These are phyloP conservation scores for Neodiprion fabricii DNA, from an alignment of 1,140 invertebrate species.

Conservation along the genomic window DNA sequence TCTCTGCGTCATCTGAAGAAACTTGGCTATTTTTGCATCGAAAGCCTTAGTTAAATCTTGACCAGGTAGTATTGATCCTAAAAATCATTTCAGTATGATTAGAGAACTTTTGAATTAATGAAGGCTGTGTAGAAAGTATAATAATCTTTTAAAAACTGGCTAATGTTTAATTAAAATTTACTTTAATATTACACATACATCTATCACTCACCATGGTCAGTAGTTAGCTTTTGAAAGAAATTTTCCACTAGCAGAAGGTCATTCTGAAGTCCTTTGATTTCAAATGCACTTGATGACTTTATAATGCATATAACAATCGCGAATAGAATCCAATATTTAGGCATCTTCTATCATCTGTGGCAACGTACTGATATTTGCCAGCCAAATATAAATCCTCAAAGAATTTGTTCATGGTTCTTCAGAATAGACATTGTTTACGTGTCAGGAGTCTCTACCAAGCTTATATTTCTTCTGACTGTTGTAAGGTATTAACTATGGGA, in stretches of 20 bases:
- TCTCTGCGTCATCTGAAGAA: constrained; percentile 29
- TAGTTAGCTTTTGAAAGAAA: constrained; percentile 34
- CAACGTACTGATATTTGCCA: not conserved
- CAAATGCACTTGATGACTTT: not conserved
- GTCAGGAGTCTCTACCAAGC: not conserved
- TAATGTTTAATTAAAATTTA: not conserved
- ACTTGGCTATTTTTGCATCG: constrained; percentile 26
- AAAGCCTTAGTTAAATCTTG: constrained; percentile 2
- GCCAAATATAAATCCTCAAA: not conserved
- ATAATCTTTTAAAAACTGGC: not conserved
- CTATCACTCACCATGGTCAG: constrained; percentile 27
- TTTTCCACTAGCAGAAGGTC: constrained; percentile 23
- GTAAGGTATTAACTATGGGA: no score
- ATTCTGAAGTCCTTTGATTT: not conserved
- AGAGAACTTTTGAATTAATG: not conserved
- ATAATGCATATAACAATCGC: not conserved
- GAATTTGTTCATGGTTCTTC: not conserved
- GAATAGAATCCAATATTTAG: not conserved
- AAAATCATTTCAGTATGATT: not conserved
- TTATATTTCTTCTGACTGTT: not conserved
- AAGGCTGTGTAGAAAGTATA: not conserved
- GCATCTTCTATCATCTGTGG: not conserved
- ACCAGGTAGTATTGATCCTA: not conserved
- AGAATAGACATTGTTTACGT: no score
- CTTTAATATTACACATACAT: not conserved